Percentiles rank a stretch among this genome's conserved stretches.
Conservation (phyloP, 1,140 invertebrate species). For the Parapsyche elsis region DNA sequence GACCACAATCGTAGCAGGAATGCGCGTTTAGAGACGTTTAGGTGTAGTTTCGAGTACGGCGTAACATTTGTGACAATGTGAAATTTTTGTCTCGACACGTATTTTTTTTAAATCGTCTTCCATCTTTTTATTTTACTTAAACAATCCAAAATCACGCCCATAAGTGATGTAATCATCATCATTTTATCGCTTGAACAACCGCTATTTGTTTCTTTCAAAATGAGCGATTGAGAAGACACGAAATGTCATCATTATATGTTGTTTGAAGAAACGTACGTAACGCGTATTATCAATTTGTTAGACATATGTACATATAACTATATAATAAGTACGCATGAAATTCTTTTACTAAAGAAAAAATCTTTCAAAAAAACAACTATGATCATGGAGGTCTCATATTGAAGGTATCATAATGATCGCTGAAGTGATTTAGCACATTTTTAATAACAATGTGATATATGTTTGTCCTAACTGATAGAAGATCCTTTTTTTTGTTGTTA, state of each 20-base stretch:
- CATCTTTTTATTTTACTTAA: slow-evolving; percentile 20
- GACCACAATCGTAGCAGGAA: neutral
- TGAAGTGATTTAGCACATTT: slow-evolving; percentile 27
- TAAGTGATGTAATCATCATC: neutral
- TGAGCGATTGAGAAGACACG: neutral
- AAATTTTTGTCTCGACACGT: slow-evolving; percentile 7
- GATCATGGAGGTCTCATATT: slow-evolving; percentile 11
- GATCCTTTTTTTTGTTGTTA: slow-evolving; percentile 1
- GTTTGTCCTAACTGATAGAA: neutral
- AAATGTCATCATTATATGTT: slow-evolving; percentile 2
- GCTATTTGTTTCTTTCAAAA: neutral
- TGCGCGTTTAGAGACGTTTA: slow-evolving; percentile 15
- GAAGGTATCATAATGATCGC: neutral
- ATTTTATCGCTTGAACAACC: neutral
- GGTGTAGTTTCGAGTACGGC: neutral
- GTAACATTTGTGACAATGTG: neutral
- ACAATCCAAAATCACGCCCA: neutral
- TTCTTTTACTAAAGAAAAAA: too few relatives aligned
- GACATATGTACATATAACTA: neutral
- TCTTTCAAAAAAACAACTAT: neutral
- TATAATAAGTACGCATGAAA: too few relatives aligned
- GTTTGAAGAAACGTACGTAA: neutral
- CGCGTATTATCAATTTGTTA: neutral
- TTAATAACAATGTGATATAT: slow-evolving; percentile 4
- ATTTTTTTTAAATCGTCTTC: neutral